phyloP scores from a whole-genome alignment of 2,888 invertebrate genomes.

The Linyphia triangularis region DNA sequence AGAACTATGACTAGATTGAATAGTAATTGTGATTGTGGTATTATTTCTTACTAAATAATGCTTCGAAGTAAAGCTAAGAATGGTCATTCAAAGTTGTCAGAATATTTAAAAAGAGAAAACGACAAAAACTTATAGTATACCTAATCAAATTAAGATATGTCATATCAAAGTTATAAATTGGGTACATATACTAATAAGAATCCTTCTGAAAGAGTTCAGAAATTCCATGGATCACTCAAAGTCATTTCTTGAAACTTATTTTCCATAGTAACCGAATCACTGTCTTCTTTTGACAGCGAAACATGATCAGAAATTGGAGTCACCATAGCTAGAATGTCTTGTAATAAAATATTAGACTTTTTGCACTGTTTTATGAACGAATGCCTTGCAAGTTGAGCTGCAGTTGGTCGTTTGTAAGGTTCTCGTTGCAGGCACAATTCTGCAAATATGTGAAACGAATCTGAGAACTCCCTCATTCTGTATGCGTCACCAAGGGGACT shows the following conservation, averaged over 20 bases:
- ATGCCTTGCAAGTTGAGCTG: conserved; percentile 86
- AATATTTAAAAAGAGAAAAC: no score
- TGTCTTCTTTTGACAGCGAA: conserved; percentile 48
- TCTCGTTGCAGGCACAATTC: conserved; percentile 87
- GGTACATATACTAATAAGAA: background rate
- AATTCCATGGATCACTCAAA: conserved; percentile 65
- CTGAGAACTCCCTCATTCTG: conserved; percentile 84
- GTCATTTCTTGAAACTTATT: conserved; percentile 60
- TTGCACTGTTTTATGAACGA: conserved; percentile 85
- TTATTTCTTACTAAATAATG: no score
- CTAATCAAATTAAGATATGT: no score
- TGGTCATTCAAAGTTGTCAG: no score
- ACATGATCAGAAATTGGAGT: conserved; percentile 66
- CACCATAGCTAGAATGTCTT: conserved; percentile 70
- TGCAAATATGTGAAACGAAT: conserved; percentile 88
- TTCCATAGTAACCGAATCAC: conserved; percentile 29
- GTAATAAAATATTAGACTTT: conserved; percentile 69
- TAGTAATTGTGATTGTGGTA: no score
- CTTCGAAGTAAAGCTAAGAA: no score
- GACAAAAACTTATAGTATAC: no score
- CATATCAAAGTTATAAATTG: no score
- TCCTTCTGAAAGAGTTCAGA: conserved; percentile 4
- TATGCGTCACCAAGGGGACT: conserved; percentile 74
- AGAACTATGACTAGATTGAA: no score
- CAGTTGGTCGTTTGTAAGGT: conserved; percentile 85